Evolutionary conservation across 2,888 invertebrate species (phyloP), one percentile per base, ranked within the genome.

Genomic region (Rutpela maculata): DNA sequence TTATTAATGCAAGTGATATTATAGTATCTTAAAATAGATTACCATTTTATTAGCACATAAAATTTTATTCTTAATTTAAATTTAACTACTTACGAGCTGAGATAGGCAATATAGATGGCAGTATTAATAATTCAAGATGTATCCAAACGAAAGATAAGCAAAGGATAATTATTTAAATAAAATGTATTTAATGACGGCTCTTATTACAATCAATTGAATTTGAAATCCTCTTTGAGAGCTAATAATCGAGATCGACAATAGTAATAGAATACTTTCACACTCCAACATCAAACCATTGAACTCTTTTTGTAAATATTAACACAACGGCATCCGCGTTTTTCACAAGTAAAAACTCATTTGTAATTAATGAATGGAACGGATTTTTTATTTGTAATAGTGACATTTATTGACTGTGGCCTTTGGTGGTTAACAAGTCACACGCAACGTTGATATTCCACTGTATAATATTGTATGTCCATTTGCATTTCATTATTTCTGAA

Each of bases 161-260:
- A 6, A 35, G 31, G 7, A 9, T 9, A 35, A 35, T 35, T 35
- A 35, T 7, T 35, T 3, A 35, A 35, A 35, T 35, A 35, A 35
- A 35, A 35, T 35, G 31, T 35, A 9, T 35, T 35, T 9, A 35
- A 35, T 7, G 31, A 35, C 7, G 31, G 31, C 50, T 55, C 19
- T 11, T 43, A 55, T 67, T 55, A 50, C 12, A 50, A 67, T 55
- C 31, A 35, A 35, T 7, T 35, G 31, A 55, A 55, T 55, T 43
- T 12, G 43, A 43, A 43, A 43, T 12, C 43, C 12, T 15, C 43
- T 43, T 12, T 43, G 15, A 43, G 7, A 12, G 43, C 15, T 43
- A 43, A 43, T 12, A 43, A 12, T 43, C 15, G 12, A 12, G 2
- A 43, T 43, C 43, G 12, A 43, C 31, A 43, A 15, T 43, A 43